Conservation (phyloP, 2,113 vertebrate species). For the Alligator sinensis region DNA sequence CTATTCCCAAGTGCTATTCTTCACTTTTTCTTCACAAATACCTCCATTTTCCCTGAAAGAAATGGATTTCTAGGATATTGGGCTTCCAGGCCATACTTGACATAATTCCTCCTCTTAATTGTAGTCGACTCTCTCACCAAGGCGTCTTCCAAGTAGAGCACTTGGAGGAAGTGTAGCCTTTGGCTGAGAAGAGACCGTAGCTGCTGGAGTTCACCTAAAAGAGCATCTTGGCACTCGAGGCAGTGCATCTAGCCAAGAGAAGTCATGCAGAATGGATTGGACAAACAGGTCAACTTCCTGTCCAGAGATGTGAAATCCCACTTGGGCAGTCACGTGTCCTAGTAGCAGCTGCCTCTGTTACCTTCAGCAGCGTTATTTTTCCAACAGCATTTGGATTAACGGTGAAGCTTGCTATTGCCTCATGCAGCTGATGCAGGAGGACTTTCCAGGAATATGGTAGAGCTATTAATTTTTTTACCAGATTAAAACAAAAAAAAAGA, state of each 20-base stretch:
- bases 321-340: conserved; percentile 17
- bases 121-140: not conserved
- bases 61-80: not conserved
- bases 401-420: not conserved
- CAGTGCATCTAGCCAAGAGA: conserved; percentile 58
- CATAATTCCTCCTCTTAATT: not conserved
- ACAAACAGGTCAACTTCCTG: conserved; percentile 50
- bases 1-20: not conserved
- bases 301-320: conserved; percentile 26
- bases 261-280: conserved; percentile 24
- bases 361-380: conserved; percentile 2
- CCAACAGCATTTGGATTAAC: conserved; percentile 38
- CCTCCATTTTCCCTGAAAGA: not conserved
- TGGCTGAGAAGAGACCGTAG: conserved; percentile 39
- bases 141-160: conserved; percentile 1
- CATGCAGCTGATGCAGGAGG: not conserved
- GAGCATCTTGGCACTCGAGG: conserved; percentile 59
- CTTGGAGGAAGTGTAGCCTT: conserved; percentile 61
- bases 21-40: not conserved
- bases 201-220: conserved; percentile 52
- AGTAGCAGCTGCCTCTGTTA: conserved; percentile 40
- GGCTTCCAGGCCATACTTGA: too few relatives aligned
- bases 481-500: conserved; percentile 36
- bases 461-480: conserved; percentile 39
- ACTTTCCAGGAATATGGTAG: conserved; percentile 46